Conservation (phyloP, 2,113 vertebrate genomes). For the Sporophila hypoxantha region DNA sequence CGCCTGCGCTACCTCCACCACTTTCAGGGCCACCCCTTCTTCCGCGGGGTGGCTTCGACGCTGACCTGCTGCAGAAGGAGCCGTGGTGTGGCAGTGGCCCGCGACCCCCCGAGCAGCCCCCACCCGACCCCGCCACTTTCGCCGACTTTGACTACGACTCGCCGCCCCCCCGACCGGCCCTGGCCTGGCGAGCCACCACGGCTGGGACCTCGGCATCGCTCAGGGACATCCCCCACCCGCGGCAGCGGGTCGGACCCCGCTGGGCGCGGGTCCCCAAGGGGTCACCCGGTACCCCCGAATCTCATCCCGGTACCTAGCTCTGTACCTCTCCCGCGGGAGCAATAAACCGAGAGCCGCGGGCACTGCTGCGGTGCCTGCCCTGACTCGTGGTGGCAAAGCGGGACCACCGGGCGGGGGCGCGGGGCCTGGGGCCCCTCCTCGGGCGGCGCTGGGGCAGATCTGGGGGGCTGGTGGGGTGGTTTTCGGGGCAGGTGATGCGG, state of each 20-base stretch:
- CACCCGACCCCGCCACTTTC: slow-evolving; percentile 61
- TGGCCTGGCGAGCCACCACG: slow-evolving; percentile 26
- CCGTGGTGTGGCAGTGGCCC: slow-evolving; percentile 78
- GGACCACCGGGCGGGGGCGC: background rate
- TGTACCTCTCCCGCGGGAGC: slow-evolving; percentile 10
- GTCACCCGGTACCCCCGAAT: background rate
- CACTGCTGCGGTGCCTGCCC: background rate
- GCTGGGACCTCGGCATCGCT: background rate
- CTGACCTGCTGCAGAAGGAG: slow-evolving; percentile 82
- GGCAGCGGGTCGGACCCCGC: background rate
- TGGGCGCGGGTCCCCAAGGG: background rate
- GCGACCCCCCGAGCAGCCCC: slow-evolving; percentile 58
- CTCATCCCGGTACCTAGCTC: background rate
- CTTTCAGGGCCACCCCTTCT: slow-evolving; percentile 88
- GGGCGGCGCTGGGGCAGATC: background rate
- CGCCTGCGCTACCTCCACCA: slow-evolving; percentile 85
- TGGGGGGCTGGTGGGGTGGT: background rate
- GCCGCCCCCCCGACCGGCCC: slow-evolving; percentile 31
- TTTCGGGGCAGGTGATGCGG: fast-evolving
- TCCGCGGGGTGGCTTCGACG: slow-evolving; percentile 85
- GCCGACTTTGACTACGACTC: slow-evolving; percentile 85
- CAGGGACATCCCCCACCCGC: background rate
- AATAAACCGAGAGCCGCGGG: background rate
- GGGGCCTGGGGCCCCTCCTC: background rate
- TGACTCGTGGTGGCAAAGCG: background rate